Evolutionary conservation across 1,140 invertebrate species (phyloP).

Genomic region (Mercenaria mercenaria): DNA sequence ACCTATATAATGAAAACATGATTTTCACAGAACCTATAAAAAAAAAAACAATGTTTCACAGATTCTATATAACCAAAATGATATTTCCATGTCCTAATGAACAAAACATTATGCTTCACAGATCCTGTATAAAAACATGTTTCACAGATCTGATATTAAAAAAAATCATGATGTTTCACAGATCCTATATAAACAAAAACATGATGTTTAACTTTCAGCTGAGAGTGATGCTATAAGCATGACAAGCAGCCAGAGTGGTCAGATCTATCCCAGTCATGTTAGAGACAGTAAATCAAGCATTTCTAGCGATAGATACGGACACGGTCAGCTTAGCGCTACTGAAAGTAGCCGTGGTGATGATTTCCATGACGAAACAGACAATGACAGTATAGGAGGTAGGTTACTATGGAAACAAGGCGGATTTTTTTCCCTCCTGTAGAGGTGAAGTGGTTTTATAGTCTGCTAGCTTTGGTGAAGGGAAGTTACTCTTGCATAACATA

Average conservation of each 20-base stretch:
- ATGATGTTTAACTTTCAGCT: constrained; percentile 57
- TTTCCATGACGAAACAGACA: constrained; percentile 81
- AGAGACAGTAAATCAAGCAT: constrained; percentile 63
- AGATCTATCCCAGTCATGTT: constrained; percentile 4
- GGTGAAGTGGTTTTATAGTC: background rate
- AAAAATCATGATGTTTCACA: too few relatives aligned
- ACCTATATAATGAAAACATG: too few relatives aligned
- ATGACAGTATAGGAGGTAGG: constrained; percentile 77
- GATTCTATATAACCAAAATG: too few relatives aligned
- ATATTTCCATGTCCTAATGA: too few relatives aligned
- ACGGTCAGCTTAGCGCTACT: constrained; percentile 81
- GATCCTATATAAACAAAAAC: too few relatives aligned
- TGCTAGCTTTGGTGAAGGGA: constrained; percentile 8
- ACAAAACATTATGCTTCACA: too few relatives aligned
- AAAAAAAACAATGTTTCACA: too few relatives aligned
- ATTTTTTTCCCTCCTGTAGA: background rate
- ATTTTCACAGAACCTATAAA: too few relatives aligned
- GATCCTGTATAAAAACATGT: too few relatives aligned
- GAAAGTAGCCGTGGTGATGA: constrained; percentile 84
- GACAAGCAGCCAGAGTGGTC: constrained; percentile 74
- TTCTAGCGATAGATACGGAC: constrained; percentile 64
- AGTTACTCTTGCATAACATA: constrained; percentile 13
- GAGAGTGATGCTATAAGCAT: constrained; percentile 85
- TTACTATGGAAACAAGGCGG: background rate
- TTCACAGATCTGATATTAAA: too few relatives aligned